Percentiles rank a stretch among this genome's conserved stretches.
These are phyloP conservation scores for Perdita meconis DNA, from an alignment of 2,888 invertebrate genomes.

Conservation along the genomic window DNA sequence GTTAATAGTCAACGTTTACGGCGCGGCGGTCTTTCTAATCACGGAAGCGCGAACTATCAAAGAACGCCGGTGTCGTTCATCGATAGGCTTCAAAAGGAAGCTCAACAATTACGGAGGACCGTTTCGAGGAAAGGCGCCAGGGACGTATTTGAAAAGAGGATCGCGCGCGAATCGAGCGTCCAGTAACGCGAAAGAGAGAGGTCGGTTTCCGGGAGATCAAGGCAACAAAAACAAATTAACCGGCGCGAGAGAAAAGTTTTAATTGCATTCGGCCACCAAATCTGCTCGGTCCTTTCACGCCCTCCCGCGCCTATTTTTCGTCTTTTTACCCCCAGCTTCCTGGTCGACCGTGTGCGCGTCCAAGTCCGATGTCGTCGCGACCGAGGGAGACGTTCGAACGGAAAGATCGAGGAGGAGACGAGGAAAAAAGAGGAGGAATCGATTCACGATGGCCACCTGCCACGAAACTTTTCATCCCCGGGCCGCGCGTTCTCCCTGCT, in stretches of 20 bases:
- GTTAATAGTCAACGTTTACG: neutral
- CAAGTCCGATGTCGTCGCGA: slow-evolving; percentile 4
- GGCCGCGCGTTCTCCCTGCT: neutral
- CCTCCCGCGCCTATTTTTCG: slow-evolving; percentile 11
- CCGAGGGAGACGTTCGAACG: neutral
- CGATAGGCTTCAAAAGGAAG: neutral
- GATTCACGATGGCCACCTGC: slow-evolving; percentile 17
- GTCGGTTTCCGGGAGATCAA: slow-evolving; percentile 14
- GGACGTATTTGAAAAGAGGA: slow-evolving; percentile 46
- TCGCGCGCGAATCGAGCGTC: slow-evolving; percentile 50
- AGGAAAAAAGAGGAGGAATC: neutral
- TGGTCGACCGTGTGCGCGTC: neutral
- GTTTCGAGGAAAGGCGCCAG: slow-evolving; percentile 10
- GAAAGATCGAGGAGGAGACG: neutral
- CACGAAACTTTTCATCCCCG: slow-evolving; percentile 24
- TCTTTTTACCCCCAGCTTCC: neutral
- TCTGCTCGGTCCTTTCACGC: slow-evolving; percentile 66
- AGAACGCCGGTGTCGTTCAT: slow-evolving; percentile 5
- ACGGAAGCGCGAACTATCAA: neutral
- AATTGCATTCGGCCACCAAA: slow-evolving; percentile 74
- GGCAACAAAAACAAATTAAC: slow-evolving; percentile 79
- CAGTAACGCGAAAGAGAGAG: slow-evolving; percentile 48
- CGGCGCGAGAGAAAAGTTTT: slow-evolving; percentile 80
- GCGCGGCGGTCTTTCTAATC: too few species aligned
- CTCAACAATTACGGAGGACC: slow-evolving; percentile 15